Evolutionary conservation across 2,888 invertebrate species (phyloP).

Genomic region (Osedax frankpressi): DNA sequence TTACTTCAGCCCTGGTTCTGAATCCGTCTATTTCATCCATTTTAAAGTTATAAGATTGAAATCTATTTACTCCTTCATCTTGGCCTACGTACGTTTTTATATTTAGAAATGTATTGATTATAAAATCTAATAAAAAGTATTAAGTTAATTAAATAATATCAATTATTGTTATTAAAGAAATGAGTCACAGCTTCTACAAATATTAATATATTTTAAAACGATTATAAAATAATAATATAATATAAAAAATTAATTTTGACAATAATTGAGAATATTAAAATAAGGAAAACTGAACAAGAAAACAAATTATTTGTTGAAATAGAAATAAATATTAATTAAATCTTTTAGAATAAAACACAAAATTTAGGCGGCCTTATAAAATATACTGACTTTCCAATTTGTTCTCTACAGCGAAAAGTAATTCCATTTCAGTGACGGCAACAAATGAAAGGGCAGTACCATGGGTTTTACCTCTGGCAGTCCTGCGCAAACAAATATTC

Average conservation of each 20-base stretch:
- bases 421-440: conserved; percentile 61
- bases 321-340: too few relatives aligned
- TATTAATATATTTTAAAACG: too few relatives aligned
- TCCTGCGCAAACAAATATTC: too few relatives aligned
- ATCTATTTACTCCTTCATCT: conserved; percentile 36
- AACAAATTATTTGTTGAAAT: too few relatives aligned
- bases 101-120: neutral
- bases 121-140: neutral
- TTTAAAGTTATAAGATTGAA: conserved; percentile 78
- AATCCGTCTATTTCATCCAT: conserved; percentile 92
- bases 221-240: too few relatives aligned
- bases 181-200: too few relatives aligned
- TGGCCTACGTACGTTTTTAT: conserved; percentile 17
- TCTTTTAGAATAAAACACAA: too few relatives aligned
- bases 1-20: conserved; percentile 68
- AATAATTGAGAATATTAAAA: too few relatives aligned
- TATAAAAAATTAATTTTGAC: too few relatives aligned
- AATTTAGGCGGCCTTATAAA: too few relatives aligned
- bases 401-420: conserved; percentile 61
- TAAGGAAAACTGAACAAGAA: too few relatives aligned
- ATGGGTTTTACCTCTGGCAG: conserved; percentile 49
- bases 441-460: conserved; percentile 63
- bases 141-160: neutral
- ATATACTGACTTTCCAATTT: neutral
- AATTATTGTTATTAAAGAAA: too few relatives aligned